Percentiles rank a stretch among this genome's conserved stretches.
Conservation (phyloP, 2,888 invertebrate species). For the Tetragonula carbonaria region DNA sequence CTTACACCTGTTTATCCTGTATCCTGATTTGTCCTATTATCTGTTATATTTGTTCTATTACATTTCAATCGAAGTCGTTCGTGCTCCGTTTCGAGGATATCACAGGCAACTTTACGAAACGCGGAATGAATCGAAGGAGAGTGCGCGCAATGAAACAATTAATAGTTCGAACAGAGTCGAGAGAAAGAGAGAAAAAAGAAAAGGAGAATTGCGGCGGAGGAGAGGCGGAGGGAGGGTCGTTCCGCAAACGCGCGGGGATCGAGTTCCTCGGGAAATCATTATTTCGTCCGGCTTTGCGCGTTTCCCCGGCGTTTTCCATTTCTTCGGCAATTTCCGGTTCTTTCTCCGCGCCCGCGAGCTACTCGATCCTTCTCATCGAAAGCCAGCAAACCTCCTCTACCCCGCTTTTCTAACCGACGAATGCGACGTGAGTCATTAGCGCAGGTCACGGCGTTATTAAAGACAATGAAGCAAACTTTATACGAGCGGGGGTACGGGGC, state of each 20-base stretch:
- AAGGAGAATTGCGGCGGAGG: not conserved
- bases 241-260: constrained; percentile 22
- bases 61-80: not conserved
- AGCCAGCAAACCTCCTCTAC: not conserved
- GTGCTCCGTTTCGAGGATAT: not conserved
- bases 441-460: constrained; percentile 83
- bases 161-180: not conserved
- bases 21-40: too few relatives aligned
- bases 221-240: not conserved
- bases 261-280: constrained; percentile 50
- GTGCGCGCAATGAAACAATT: constrained; percentile 28
- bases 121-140: not conserved
- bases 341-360: constrained; percentile 49
- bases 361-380: constrained; percentile 59
- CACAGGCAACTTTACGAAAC: not conserved
- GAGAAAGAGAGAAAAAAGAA: not conserved
- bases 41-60: too few relatives aligned
- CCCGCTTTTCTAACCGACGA: constrained; percentile 64
- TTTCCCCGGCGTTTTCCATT: constrained; percentile 53
- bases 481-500: constrained; percentile 80
- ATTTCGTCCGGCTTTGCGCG: constrained; percentile 44
- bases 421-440: constrained; percentile 80
- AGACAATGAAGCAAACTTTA: constrained; percentile 84
- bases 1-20: too few relatives aligned
- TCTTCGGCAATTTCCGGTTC: constrained; percentile 56